Conservation (phyloP, 2,888 invertebrate genomes). For the Octodonta nipae region DNA sequence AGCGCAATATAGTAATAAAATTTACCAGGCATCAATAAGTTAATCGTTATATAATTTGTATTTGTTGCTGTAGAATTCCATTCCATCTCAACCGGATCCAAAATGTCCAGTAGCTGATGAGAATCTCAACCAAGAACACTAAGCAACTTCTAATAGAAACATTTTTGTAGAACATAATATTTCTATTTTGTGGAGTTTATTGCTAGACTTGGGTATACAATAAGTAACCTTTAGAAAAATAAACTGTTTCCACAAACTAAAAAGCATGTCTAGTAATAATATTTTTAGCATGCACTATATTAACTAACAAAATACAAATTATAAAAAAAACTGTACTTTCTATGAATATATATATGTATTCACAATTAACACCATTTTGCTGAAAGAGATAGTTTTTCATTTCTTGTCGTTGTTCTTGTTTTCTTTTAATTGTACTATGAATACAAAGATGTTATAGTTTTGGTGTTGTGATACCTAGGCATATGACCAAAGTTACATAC, state of each 20-base stretch:
- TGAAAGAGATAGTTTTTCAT: conserved; percentile 4
- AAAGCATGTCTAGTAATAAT: conserved; percentile 15
- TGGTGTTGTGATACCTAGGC: conserved; percentile 22
- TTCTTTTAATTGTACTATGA: conserved; percentile 5
- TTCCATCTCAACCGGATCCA: conserved; percentile 41
- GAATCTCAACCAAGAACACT: conserved; percentile 56
- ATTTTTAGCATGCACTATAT: conserved; percentile 17
- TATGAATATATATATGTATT: conserved; percentile 7
- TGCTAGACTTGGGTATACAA: conserved; percentile 4
- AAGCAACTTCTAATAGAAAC: conserved; percentile 11
- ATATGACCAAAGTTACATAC: conserved; percentile 18
- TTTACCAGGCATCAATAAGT: too few species aligned
- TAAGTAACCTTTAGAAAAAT: neutral
- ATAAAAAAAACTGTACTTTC: neutral
- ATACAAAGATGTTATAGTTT: conserved; percentile 13
- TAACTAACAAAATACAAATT: conserved; percentile 8
- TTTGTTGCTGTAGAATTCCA: conserved; percentile 51
- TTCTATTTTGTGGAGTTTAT: conserved; percentile 4
- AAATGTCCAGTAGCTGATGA: conserved; percentile 52
- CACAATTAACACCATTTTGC: conserved; percentile 12
- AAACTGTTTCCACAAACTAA: neutral
- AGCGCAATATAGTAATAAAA: too few species aligned
- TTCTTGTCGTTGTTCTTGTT: neutral
- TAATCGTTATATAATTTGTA: too few species aligned
- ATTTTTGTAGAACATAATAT: neutral